Percentiles rank a stretch among this genome's conserved stretches.
Evolutionary conservation across 1,140 invertebrate genomes (phyloP).

Genomic region (Drosophila melanogaster): Release_6_plus_ISO1_MT NT_037436.4:7886001-7886500

Average conservation of each 20-base stretch:
- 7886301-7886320: slow-evolving; percentile 22
- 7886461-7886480: slow-evolving; percentile 35
- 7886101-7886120: not conserved
- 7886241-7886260: slow-evolving; percentile 14
- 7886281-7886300: slow-evolving; percentile 38
- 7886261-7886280: slow-evolving; percentile 24
- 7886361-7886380: slow-evolving; percentile 44
- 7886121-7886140: slow-evolving; percentile 2
- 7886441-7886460: slow-evolving; percentile 54
- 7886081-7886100: not conserved
- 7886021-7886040: not conserved
- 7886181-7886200: slow-evolving; percentile 1
- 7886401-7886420: slow-evolving; percentile 54
- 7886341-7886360: slow-evolving; percentile 6
- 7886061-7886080: not conserved
- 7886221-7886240: slow-evolving; percentile 20
- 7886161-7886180: slow-evolving; percentile 1
- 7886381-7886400: slow-evolving; percentile 4
- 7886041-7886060: not conserved
- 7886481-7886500: slow-evolving; percentile 6
- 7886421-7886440: slow-evolving; percentile 72
- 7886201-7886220: slow-evolving; percentile 19
- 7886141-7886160: not conserved
- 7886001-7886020: not conserved
- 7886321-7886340: slow-evolving; percentile 16